phyloP scores from a whole-genome alignment of 23 tunicate species.

The Clavelina lepadiformis region DNA sequence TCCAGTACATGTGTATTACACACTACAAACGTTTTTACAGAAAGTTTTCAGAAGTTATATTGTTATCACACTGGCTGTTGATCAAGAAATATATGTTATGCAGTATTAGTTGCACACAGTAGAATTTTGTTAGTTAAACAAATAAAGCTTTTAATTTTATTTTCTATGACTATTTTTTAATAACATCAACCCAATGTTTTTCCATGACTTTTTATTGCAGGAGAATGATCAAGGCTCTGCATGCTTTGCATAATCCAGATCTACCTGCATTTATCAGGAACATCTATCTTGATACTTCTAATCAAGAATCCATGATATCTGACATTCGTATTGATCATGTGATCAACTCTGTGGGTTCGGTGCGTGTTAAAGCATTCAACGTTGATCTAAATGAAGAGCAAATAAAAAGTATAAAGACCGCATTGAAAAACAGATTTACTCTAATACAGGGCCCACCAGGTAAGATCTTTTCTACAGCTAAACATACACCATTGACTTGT shows the following conservation, averaged over 20 bases:
- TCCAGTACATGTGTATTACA: no score
- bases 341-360: not conserved
- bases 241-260: not conserved
- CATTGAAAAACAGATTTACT: not conserved
- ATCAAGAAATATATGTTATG: not conserved
- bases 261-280: not conserved
- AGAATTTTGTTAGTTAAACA: not conserved
- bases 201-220: not conserved
- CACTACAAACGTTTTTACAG: no score
- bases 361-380: not conserved
- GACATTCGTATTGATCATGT: not conserved
- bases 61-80: no score
- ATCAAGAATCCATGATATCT: not conserved
- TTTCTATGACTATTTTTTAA: no score
- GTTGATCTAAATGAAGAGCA: not conserved
- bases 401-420: not conserved
- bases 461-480: not conserved
- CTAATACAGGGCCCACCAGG: not conserved
- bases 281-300: not conserved
- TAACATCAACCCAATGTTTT: no score
- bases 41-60: no score
- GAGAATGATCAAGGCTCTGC: not conserved
- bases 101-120: not conserved
- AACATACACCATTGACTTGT: no score
- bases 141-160: not conserved